Base-by-base conservation (phyloP, 2,113 vertebrate species). In the Phasianus colchicus region DNA sequence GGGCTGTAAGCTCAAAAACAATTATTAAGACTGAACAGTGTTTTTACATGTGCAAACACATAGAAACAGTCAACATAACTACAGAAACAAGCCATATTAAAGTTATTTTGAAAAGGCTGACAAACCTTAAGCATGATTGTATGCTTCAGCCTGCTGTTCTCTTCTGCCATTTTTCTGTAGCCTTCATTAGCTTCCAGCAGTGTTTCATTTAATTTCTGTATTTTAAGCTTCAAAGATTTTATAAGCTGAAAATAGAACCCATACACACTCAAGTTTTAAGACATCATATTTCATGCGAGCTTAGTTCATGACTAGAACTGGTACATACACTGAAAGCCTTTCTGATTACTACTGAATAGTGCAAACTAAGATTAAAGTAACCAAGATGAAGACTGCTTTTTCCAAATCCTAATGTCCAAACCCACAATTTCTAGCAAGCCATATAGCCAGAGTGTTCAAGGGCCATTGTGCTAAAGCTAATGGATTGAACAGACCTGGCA, bases 211-310 rank as follows among this genome's bases (percentile, higher is more conserved):
- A 99, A 87, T 40, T 98, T 98, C 29, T 96, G 78, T 75, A 99
- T 95, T 95, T 98, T 97, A 71, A 95, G 92, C 96, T 98, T 98
- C 55, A 99, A 77, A 18, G 98, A 98, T 55, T 97, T 86, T 78
- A 99, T 98, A 61, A 98, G 89, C 99, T 99, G 92, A 71, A 94
- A 96, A 90, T 47, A 89, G 88, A 94, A 13, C 9, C 50, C 85
- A 87, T 29, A 72, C 36, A 58, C 11, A 47, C 3, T 5, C 10
- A 76, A 47, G 63, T 54, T 40, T 93, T 48, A 76, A 76, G 58
- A 50, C 14, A 66, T 7, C 34, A 54, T 14, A 8, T 70, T 92
- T 73, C 27, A 78, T 7, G 17, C n/a, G 4, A 30, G 34, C 65
- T 91, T 67, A 76, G 30, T 70, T 83, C 83, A 80, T 15, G 19